Base-by-base conservation (phyloP, 2,888 invertebrate genomes). In the Gymnosoma rotundatum region DNA sequence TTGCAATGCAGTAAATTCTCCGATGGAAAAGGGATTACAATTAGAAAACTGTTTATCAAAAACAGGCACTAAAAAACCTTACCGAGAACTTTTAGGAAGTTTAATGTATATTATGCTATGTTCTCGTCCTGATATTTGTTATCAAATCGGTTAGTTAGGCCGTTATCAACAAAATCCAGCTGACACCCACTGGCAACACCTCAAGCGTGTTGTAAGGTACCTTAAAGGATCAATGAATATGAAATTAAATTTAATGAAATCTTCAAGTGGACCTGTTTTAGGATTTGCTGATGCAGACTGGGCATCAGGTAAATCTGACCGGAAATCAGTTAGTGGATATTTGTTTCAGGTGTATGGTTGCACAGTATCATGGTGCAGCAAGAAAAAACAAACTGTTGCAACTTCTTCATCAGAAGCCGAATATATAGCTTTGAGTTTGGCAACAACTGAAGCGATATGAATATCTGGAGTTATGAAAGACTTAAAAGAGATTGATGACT, bases 51-150 rank as follows among this genome's bases (percentile, higher is more conserved):
- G 63, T 63, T 7, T 38, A 63, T 38, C 38, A 38, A 38, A 38
- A 38, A 9, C 38, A 38, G 38, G 7, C 38, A 2, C 38, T 10
- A 38, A 38, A 38, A 7, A 58, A 32, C 58, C 36, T 3, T n/a
- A 84, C 36, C 48, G 67, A 50, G 79, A 85, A 75, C 36, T 82
- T 38, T 45, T 85, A 8, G 82, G 74, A 50, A 79, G 85, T 50
- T 42, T 82, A 21, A 85, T 78, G 78, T 85, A 85, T 32, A 45
- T 82, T 2, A 85, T 82, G 82, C 36, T 82, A 14, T 75, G 79
- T 42, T 52, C 60, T n/a, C 48, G 82, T 67, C 85, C 76, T 60
- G 82, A 82, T 21, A 74, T 85, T 12, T 83, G 79, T 58, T 38
- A 4, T 38, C 69, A 60, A 66, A 14, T 56, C 21, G 21, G 25